phyloP scores from a whole-genome alignment of 2,113 vertebrate genomes.

The Hippocampus zosterae region DNA sequence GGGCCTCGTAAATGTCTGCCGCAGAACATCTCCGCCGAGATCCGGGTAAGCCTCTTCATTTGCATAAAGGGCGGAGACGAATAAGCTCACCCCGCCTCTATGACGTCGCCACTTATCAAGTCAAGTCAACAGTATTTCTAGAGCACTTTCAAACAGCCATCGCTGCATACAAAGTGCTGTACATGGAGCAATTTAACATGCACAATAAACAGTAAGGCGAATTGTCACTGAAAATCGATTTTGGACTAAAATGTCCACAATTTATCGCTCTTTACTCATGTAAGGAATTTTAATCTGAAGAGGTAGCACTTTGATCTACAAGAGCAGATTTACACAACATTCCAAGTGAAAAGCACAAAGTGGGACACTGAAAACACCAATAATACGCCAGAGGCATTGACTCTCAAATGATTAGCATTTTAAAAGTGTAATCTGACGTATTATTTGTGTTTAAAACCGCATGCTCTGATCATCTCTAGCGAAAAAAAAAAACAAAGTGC shows the following conservation, averaged over 20 bases:
- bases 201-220: too few species aligned
- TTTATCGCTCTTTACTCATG: too few species aligned
- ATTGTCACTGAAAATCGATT: conserved; percentile 2
- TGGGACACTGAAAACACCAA: background rate
- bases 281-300: too few species aligned
- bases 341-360: background rate
- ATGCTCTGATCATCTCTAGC: background rate
- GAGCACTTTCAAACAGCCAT: too few species aligned
- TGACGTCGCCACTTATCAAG: conserved; percentile 15
- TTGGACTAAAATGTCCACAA: too few species aligned
- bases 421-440: background rate
- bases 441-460: background rate
- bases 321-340: too few species aligned
- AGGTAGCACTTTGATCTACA: too few species aligned
- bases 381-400: too few species aligned
- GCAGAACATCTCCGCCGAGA: conserved; percentile 33
- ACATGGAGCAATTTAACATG: too few species aligned
- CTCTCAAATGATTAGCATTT: too few species aligned
- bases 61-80: conserved; percentile 35
- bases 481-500: background rate
- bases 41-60: conserved; percentile 59
- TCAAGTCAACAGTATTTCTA: too few species aligned
- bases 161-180: too few species aligned
- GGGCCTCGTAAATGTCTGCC: conserved; percentile 64
- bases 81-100: conserved; percentile 36